These are phyloP conservation scores for Microcebus griseorufus DNA, from an alignment of 2,113 vertebrate genomes.

Conservation along the genomic window DNA sequence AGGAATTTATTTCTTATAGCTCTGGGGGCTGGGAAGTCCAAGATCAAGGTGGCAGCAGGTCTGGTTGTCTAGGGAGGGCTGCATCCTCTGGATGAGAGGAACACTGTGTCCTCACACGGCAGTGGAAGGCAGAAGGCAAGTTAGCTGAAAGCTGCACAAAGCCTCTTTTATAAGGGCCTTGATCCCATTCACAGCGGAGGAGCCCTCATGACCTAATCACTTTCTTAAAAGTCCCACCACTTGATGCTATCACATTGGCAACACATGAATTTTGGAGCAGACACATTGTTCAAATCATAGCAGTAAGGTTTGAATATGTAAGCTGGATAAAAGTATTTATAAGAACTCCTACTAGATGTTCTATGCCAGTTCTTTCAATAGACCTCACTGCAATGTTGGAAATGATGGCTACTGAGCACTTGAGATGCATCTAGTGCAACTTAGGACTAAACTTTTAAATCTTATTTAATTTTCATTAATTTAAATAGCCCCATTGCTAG, in stretches of 20 bases:
- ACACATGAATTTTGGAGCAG: neutral
- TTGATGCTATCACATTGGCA: neutral
- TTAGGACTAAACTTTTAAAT: neutral
- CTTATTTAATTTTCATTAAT: neutral
- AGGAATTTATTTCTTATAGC: neutral
- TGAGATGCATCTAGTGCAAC: neutral
- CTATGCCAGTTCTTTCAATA: neutral
- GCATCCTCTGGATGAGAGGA: neutral
- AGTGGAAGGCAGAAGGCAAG: neutral
- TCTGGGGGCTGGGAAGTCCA: neutral
- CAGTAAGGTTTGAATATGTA: neutral
- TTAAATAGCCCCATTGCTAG: neutral
- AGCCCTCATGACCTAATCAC: too few species aligned
- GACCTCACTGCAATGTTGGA: neutral
- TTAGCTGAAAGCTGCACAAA: neutral
- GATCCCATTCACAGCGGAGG: neutral
- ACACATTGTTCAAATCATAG: neutral
- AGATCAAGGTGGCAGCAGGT: neutral
- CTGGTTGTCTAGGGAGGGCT: neutral
- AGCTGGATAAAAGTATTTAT: slow-evolving; percentile 30
- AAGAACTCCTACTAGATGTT: neutral
- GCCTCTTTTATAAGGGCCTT: neutral
- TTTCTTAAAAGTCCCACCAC: neutral
- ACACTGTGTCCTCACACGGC: neutral
- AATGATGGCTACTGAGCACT: neutral